Percentiles rank a stretch among this genome's conserved stretches.
These are phyloP conservation scores for Leucophenga varia DNA, from an alignment of 1,140 invertebrate genomes.

Conservation along the genomic window DNA sequence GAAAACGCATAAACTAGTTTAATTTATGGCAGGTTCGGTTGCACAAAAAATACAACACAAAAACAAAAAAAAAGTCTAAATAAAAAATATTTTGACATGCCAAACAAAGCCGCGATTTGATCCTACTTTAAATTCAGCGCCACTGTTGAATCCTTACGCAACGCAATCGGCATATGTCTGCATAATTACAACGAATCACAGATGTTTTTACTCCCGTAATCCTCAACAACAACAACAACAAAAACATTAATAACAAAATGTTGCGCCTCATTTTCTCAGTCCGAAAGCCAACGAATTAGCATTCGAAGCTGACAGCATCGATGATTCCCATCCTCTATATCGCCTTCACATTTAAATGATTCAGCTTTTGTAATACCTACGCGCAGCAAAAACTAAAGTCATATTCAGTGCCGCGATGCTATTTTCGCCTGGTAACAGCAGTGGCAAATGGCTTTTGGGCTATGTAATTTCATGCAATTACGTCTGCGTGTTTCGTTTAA, in stretches of 20 bases:
- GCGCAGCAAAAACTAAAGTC: too few species aligned
- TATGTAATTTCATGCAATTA: slow-evolving; percentile 42
- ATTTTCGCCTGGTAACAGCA: slow-evolving; percentile 22
- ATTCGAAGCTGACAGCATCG: too few species aligned
- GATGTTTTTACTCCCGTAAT: slow-evolving; percentile 32
- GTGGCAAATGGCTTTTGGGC: slow-evolving; percentile 21
- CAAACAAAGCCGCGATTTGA: slow-evolving; percentile 42
- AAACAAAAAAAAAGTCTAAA: too few species aligned
- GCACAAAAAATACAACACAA: slow-evolving; percentile 45
- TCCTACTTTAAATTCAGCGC: slow-evolving; percentile 48
- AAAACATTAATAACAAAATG: too few species aligned
- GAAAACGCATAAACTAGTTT: slow-evolving; percentile 21
- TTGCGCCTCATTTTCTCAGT: too few species aligned
- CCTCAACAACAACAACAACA: slow-evolving; percentile 5
- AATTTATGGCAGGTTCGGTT: slow-evolving; percentile 32
- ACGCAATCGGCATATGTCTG: slow-evolving; percentile 47
- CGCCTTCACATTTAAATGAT: too few species aligned
- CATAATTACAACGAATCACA: slow-evolving; percentile 44
- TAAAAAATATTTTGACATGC: slow-evolving; percentile 48
- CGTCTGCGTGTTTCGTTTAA: slow-evolving; percentile 44
- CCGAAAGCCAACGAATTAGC: too few species aligned
- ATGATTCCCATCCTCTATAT: too few species aligned
- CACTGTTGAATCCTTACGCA: too few species aligned
- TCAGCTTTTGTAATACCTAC: too few species aligned
- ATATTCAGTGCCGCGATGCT: too few species aligned